These are phyloP conservation scores for Peromyscus maniculatus DNA, from an alignment of 2,113 vertebrate species.

Conservation along the genomic window DNA sequence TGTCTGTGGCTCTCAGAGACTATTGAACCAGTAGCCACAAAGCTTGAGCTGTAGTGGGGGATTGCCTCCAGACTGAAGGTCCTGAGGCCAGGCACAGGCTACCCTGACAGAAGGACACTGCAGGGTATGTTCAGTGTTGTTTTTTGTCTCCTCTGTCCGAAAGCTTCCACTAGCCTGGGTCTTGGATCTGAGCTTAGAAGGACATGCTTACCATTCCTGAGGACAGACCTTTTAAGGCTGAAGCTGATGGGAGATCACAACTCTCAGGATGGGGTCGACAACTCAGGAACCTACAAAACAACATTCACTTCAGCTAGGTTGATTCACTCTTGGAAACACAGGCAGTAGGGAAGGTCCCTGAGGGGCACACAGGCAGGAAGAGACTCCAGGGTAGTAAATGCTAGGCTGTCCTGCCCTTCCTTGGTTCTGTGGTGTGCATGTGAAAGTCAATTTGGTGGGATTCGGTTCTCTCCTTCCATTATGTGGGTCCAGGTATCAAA, in stretches of 20 bases:
- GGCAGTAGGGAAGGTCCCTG: background rate
- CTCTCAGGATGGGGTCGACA: background rate
- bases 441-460: background rate
- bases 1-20: background rate
- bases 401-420: background rate
- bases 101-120: background rate
- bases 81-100: background rate
- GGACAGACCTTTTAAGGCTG: background rate
- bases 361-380: background rate
- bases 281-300: background rate
- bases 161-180: background rate
- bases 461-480: too few relatives aligned
- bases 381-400: background rate
- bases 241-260: background rate
- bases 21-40: background rate
- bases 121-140: background rate
- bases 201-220: background rate
- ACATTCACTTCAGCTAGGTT: accelerated
- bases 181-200: background rate
- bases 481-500: background rate
- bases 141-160: background rate
- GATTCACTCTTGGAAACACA: background rate
- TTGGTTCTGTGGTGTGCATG: background rate
- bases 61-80: background rate
- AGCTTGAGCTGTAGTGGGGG: too few relatives aligned